A percentile compares a stretch with the other conserved stretches of the same genome.
phyloP scores from a whole-genome alignment of 2,113 vertebrate genomes.

The Echinops telfairi region DNA sequence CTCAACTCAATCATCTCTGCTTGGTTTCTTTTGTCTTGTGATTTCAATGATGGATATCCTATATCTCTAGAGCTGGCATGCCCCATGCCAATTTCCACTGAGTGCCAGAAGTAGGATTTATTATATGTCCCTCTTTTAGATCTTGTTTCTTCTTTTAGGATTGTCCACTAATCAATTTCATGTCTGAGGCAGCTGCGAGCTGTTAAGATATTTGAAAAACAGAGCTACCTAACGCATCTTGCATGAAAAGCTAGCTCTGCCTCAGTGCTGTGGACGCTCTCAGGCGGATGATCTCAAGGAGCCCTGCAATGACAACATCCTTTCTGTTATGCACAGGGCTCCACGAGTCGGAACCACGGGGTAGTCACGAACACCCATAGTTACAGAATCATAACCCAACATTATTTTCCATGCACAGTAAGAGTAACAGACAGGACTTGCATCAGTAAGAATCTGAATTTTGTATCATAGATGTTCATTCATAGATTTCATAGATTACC shows the following conservation, averaged over 20 bases:
- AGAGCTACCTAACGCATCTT: background rate
- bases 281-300: background rate
- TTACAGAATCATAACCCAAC: background rate
- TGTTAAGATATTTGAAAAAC: constrained; percentile 58
- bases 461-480: background rate
- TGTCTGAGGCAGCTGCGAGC: background rate
- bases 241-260: background rate
- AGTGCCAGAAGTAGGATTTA: background rate
- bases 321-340: background rate
- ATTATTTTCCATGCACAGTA: background rate
- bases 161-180: constrained; percentile 18
- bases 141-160: constrained; percentile 1
- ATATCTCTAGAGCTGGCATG: background rate
- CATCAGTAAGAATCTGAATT: constrained; percentile 16
- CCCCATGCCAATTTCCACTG: background rate
- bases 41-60: background rate
- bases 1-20: background rate
- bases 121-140: constrained; percentile 24
- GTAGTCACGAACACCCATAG: background rate
- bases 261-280: background rate
- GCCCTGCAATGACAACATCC: background rate
- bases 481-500: background rate
- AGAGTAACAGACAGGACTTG: background rate
- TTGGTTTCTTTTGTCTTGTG: constrained; percentile 15
- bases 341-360: background rate